A percentile compares a stretch with the other conserved stretches of the same genome.
These are phyloP conservation scores for Lamellibrachia satsuma DNA, from an alignment of 2,888 invertebrate genomes.

Conservation along the genomic window DNA sequence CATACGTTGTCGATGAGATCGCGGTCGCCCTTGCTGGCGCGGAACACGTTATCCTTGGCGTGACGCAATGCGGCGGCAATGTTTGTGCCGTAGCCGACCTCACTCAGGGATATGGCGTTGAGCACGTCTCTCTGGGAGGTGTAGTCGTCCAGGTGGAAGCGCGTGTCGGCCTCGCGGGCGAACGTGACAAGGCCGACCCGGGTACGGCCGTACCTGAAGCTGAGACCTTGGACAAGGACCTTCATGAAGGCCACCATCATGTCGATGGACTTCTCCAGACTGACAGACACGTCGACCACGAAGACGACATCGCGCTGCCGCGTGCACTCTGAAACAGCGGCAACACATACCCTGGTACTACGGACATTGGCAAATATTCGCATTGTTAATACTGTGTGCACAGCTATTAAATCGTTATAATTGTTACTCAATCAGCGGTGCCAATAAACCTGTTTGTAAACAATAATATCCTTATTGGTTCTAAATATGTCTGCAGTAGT, in stretches of 20 bases:
- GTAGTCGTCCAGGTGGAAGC: conserved; percentile 39
- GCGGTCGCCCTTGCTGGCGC: conserved; percentile 30
- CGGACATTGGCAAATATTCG: too few species aligned
- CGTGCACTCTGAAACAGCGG: conserved; percentile 30
- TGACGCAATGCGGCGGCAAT: conserved; percentile 34
- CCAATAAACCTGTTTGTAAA: too few species aligned
- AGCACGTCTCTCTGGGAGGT: conserved; percentile 37
- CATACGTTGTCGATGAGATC: conserved; percentile 33
- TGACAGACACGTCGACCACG: conserved; percentile 41
- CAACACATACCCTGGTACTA: neutral
- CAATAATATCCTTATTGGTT: too few species aligned
- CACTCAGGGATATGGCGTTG: conserved; percentile 39
- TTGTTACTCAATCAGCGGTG: too few species aligned
- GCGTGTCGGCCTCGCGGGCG: conserved; percentile 25
- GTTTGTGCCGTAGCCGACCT: conserved; percentile 36
- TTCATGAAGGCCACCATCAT: conserved; percentile 37
- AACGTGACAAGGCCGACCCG: conserved; percentile 38
- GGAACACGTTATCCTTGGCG: conserved; percentile 28
- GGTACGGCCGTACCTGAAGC: conserved; percentile 37
- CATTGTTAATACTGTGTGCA: too few species aligned
- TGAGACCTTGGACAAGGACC: conserved; percentile 36
- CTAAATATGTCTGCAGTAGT: too few species aligned
- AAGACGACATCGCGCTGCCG: conserved; percentile 36
- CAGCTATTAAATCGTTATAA: too few species aligned
- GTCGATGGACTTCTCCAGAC: conserved; percentile 37